Evolutionary conservation across 2,113 vertebrate species (phyloP).

Genomic region (Tautogolabrus adspersus): DNA sequence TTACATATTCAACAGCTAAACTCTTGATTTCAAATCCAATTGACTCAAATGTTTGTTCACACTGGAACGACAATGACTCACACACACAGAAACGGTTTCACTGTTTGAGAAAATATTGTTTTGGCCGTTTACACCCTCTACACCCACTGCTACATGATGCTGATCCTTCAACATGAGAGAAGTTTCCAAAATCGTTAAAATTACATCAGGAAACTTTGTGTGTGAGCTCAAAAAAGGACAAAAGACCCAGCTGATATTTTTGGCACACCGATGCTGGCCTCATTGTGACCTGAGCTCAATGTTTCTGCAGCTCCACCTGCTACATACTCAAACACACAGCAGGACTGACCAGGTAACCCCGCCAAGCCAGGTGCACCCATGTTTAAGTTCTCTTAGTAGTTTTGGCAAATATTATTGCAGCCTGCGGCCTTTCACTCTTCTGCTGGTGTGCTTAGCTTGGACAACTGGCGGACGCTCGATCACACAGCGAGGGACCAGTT

Average conservation of each 20-base stretch:
- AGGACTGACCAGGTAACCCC: slow-evolving; percentile 48
- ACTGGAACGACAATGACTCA: too few species aligned
- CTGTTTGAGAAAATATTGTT: too few species aligned
- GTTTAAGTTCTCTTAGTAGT: slow-evolving; percentile 76
- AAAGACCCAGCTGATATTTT: slow-evolving; percentile 44
- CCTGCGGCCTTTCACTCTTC: slow-evolving; percentile 33
- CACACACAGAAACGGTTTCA: too few species aligned
- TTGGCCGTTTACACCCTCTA: too few species aligned
- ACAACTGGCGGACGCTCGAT: too few species aligned
- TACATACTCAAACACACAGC: slow-evolving; percentile 28
- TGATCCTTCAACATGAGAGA: slow-evolving; percentile 1
- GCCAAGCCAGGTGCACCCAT: slow-evolving; percentile 74
- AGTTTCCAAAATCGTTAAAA: slow-evolving; percentile 34
- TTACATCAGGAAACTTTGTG: slow-evolving; percentile 18
- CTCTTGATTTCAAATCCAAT: too few species aligned
- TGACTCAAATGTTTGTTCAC: too few species aligned
- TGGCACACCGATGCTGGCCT: slow-evolving; percentile 30
- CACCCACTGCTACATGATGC: background rate
- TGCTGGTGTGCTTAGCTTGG: slow-evolving; percentile 32
- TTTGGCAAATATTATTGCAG: slow-evolving; percentile 81
- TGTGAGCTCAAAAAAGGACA: slow-evolving; percentile 21
- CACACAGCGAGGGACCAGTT: background rate
- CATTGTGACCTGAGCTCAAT: slow-evolving; percentile 16
- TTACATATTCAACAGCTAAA: too few species aligned
- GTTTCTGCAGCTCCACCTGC: slow-evolving; percentile 34